Conservation (phyloP, 2,797 vertebrate genomes). For the Acanthurus leucopareius region DNA sequence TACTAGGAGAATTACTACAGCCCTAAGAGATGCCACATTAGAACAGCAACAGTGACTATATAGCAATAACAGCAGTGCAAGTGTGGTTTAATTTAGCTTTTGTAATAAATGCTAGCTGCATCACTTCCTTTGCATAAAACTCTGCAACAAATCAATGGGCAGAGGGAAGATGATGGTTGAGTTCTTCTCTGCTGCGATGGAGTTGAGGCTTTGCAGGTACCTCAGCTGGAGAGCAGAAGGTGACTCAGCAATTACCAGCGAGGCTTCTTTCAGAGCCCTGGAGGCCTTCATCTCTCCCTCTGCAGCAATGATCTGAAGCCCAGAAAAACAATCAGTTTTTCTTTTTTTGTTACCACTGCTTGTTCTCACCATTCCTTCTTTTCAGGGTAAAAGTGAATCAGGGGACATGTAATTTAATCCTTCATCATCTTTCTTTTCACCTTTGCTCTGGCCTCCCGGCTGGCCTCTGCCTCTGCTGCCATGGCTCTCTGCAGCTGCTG, state of each 20-base stretch:
- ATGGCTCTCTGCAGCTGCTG: slow-evolving; percentile 86
- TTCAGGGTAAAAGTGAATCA: background rate
- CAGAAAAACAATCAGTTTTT: background rate
- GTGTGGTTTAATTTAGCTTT: slow-evolving; percentile 2
- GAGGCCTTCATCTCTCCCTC: slow-evolving; percentile 88
- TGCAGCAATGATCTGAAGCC: slow-evolving; percentile 84
- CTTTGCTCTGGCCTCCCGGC: slow-evolving; percentile 85
- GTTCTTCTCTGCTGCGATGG: slow-evolving; percentile 85
- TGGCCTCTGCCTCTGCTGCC: slow-evolving; percentile 87
- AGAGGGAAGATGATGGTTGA: slow-evolving; percentile 88
- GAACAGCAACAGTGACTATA: background rate
- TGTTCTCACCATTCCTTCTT: background rate
- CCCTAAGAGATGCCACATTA: background rate
- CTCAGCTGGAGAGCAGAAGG: slow-evolving; percentile 85
- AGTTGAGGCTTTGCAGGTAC: slow-evolving; percentile 86
- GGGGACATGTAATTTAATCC: background rate
- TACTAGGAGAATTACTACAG: no score
- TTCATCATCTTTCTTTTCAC: slow-evolving; percentile 51
- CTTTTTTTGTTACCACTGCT: background rate
- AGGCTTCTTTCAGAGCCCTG: slow-evolving; percentile 86
- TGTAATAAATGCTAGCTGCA: background rate
- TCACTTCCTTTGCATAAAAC: slow-evolving; percentile 71
- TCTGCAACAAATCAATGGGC: slow-evolving; percentile 83
- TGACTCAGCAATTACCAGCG: slow-evolving; percentile 84
- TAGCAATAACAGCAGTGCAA: background rate